Conservation (phyloP, 2,888 invertebrate genomes). For the Ophraella communa region DNA sequence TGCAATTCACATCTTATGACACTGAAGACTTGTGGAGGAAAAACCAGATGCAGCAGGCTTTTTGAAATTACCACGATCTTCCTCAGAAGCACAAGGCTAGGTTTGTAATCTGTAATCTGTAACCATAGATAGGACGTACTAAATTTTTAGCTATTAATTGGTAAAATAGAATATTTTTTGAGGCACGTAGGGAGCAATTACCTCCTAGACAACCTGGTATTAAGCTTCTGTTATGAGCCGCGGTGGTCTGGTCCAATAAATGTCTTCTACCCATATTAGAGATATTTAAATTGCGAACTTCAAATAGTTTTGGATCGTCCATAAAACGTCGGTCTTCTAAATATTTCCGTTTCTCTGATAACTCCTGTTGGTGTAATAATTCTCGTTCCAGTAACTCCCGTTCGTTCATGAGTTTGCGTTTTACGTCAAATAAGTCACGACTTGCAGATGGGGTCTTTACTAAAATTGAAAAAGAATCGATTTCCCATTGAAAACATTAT, state of each 20-base stretch:
- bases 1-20: no score
- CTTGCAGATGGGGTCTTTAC: not conserved
- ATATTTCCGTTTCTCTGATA: not conserved
- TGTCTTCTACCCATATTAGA: not conserved
- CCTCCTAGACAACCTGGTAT: not conserved
- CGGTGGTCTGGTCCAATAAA: not conserved
- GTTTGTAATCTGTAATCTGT: no score
- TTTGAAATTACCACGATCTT: no score
- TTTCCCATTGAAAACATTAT: no score
- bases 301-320: not conserved
- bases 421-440: not conserved
- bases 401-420: not conserved
- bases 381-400: slow-evolving; percentile 4
- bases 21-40: no score
- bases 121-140: no score
- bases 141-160: no score
- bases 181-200: not conserved
- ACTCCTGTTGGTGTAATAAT: not conserved
- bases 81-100: no score
- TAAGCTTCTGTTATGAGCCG: not conserved
- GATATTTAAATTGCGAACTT: not conserved
- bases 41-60: no score
- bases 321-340: not conserved
- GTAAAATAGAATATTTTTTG: no score
- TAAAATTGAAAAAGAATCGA: not conserved